phyloP scores from a whole-genome alignment of 2,888 invertebrate genomes.

The Rhorus exstirpatorius region DNA sequence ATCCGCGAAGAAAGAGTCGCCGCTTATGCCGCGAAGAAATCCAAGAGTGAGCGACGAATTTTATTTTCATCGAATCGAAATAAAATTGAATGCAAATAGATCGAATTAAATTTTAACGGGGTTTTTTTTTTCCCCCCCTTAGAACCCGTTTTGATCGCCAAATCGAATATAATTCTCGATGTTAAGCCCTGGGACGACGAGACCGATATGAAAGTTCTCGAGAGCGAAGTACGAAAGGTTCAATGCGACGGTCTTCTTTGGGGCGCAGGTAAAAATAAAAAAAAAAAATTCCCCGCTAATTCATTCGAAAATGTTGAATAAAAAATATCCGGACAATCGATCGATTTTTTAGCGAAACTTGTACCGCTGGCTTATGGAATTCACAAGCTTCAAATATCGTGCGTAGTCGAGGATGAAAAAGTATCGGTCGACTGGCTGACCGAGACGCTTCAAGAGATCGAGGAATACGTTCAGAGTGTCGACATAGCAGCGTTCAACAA shows the following conservation, averaged over 20 bases:
- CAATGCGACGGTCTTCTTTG: constrained; percentile 95
- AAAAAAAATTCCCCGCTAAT: constrained; percentile 32
- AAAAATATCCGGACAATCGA: no score
- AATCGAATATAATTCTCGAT: constrained; percentile 97
- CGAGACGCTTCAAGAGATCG: constrained; percentile 94
- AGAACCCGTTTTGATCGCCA: constrained; percentile 96
- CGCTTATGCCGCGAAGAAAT: constrained; percentile 96
- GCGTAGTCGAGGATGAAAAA: constrained; percentile 98
- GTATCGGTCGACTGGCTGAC: constrained; percentile 95
- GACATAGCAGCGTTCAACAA: constrained; percentile 99
- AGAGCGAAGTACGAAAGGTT: constrained; percentile 92
- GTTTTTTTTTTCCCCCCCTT: background rate
- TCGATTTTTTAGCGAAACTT: constrained; percentile 92
- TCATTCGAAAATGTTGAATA: no score
- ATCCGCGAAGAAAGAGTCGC: constrained; percentile 94
- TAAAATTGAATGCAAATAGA: constrained; percentile 20
- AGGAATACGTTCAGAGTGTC: constrained; percentile 96
- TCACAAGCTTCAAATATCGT: constrained; percentile 95
- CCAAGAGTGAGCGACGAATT: constrained; percentile 90
- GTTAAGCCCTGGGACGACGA: constrained; percentile 98
- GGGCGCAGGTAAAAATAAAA: constrained; percentile 91
- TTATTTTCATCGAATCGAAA: background rate
- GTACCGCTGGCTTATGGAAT: constrained; percentile 97
- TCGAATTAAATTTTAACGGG: no score
- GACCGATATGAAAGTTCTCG: constrained; percentile 96